Conservation (phyloP, 2,113 vertebrate species). For the Oryzias curvinotus region DNA sequence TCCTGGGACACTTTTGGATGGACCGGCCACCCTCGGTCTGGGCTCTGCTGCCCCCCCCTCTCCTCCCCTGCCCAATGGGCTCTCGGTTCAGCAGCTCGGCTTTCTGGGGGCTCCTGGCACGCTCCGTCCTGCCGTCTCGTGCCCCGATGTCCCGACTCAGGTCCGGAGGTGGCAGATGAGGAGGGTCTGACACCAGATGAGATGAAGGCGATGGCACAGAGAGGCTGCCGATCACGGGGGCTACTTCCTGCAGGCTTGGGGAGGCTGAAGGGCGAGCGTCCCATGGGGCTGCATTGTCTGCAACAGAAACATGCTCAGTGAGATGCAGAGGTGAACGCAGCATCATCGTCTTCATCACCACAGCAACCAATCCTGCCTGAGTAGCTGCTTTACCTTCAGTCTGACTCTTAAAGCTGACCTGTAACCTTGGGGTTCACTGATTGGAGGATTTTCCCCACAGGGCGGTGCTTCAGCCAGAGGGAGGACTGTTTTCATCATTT, state of each 20-base stretch:
- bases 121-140: slow-evolving; percentile 83
- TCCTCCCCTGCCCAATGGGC: slow-evolving; percentile 75
- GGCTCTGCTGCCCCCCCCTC: slow-evolving; percentile 76
- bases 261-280: slow-evolving; percentile 91
- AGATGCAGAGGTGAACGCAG: slow-evolving; percentile 22
- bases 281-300: slow-evolving; percentile 94
- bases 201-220: slow-evolving; percentile 90
- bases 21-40: slow-evolving; percentile 84
- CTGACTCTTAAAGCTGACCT: slow-evolving; percentile 52
- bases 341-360: slow-evolving; percentile 40
- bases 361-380: slow-evolving; percentile 36
- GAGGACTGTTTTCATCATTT: neutral
- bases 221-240: slow-evolving; percentile 84
- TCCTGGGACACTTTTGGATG: slow-evolving; percentile 77
- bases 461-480: slow-evolving; percentile 43
- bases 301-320: slow-evolving; percentile 40
- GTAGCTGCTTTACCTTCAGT: slow-evolving; percentile 41
- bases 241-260: slow-evolving; percentile 97
- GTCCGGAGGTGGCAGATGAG: slow-evolving; percentile 87
- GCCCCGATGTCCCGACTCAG: slow-evolving; percentile 80
- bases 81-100: slow-evolving; percentile 80
- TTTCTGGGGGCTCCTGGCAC: slow-evolving; percentile 83
- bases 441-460: slow-evolving; percentile 59
- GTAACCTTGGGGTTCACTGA: slow-evolving; percentile 54
- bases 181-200: slow-evolving; percentile 89